Percentiles rank a stretch among this genome's conserved stretches.
phyloP scores from a whole-genome alignment of 2,113 vertebrate species.

The Agapornis roseicollis region DNA sequence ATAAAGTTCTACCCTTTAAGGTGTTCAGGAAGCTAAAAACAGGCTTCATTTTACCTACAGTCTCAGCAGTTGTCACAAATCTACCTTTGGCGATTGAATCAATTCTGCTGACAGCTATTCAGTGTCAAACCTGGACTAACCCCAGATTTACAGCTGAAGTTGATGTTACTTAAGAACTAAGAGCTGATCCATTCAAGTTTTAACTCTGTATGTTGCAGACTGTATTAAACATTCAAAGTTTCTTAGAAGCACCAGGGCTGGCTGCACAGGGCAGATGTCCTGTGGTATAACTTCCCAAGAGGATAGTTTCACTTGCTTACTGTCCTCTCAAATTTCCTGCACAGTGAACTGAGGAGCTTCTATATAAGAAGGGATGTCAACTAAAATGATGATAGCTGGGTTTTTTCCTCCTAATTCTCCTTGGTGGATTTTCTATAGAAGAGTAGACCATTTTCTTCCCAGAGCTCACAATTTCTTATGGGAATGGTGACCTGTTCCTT shows the following conservation, averaged over 20 bases:
- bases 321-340: background rate
- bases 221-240: background rate
- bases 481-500: background rate
- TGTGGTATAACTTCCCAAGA: background rate
- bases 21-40: background rate
- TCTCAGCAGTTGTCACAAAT: background rate
- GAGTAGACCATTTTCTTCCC: background rate
- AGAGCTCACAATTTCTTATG: background rate
- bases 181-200: background rate
- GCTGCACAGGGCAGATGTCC: background rate
- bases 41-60: background rate
- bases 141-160: background rate
- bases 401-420: background rate
- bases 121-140: background rate
- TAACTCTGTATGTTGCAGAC: background rate
- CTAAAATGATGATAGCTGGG: background rate
- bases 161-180: background rate
- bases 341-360: background rate
- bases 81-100: background rate
- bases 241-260: background rate
- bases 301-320: background rate
- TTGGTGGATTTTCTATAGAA: background rate
- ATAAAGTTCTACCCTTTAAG: background rate
- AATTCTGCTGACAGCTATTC: background rate
- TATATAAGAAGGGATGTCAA: background rate